Evolutionary conservation across 2,113 vertebrate genomes (phyloP).

Genomic region (Salminus brasiliensis): DNA sequence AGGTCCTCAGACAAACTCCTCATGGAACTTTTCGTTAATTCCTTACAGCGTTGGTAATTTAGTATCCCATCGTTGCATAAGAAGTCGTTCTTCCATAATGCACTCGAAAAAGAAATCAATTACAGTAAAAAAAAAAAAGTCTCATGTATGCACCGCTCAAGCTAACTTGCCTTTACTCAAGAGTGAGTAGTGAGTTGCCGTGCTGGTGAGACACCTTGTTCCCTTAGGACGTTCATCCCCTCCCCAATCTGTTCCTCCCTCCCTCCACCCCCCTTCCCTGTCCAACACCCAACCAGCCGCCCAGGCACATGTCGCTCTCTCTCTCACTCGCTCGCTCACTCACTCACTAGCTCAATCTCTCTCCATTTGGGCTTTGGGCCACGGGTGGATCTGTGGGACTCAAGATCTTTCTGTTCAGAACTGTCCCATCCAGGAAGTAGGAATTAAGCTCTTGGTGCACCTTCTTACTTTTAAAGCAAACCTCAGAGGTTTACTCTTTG

Average conservation of each 20-base stretch:
- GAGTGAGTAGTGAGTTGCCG: conserved; percentile 57
- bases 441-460: background rate
- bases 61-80: conserved; percentile 47
- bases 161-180: conserved; percentile 54
- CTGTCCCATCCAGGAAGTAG: background rate
- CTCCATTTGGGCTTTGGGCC: conserved; percentile 37
- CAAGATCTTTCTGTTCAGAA: conserved; percentile 14
- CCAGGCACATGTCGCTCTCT: conserved; percentile 23
- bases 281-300: conserved; percentile 36
- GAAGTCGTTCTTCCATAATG: conserved; percentile 56
- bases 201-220: conserved; percentile 66
- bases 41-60: conserved; percentile 53
- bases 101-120: conserved; percentile 20
- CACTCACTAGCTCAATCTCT: conserved; percentile 1
- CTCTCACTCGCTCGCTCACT: conserved; percentile 1
- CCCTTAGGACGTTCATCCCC: conserved; percentile 70
- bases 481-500: background rate
- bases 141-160: background rate
- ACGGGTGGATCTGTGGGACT: background rate
- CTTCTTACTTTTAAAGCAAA: background rate
- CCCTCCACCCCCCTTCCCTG: conserved; percentile 36
- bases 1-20: conserved; percentile 46
- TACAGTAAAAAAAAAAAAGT: background rate
- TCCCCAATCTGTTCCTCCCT: conserved; percentile 72
- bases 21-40: conserved; percentile 30